phyloP scores from a whole-genome alignment of 2,888 invertebrate species.

The Melanchra persicariae region DNA sequence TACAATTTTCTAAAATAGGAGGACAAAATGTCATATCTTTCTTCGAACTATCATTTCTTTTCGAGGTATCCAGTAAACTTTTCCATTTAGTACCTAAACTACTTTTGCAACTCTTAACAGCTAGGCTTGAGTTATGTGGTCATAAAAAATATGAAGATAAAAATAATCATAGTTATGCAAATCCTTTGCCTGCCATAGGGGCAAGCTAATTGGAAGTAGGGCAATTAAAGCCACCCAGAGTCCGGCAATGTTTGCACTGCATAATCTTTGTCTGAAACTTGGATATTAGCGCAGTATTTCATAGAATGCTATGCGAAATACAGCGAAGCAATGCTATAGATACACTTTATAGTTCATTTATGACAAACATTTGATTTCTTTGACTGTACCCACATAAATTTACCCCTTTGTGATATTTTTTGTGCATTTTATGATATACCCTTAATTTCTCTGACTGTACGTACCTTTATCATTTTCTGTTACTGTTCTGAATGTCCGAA shows the following conservation, averaged over 20 bases:
- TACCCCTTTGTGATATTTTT: too few species aligned
- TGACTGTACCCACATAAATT: too few species aligned
- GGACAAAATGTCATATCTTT: too few species aligned
- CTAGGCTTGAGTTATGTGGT: not conserved
- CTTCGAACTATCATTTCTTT: too few species aligned
- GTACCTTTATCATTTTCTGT: too few species aligned
- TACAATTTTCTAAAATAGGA: too few species aligned
- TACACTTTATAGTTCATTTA: too few species aligned
- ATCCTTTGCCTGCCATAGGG: constrained; percentile 11
- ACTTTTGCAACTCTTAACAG: not conserved
- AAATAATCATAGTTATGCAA: constrained; percentile 39
- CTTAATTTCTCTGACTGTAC: too few species aligned
- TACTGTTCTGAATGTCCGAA: too few species aligned
- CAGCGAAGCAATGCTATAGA: not conserved
- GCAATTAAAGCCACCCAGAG: constrained; percentile 50
- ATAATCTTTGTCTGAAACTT: constrained; percentile 61
- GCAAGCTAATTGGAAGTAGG: constrained; percentile 38
- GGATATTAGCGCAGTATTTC: constrained; percentile 8
- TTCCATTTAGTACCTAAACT: not conserved
- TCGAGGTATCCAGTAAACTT: too few species aligned
- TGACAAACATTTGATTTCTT: not conserved
- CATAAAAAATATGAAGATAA: constrained; percentile 16
- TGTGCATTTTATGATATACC: too few species aligned
- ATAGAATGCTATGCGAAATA: not conserved
- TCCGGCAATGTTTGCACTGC: constrained; percentile 42